Conservation (phyloP, 1,140 invertebrate species). For the Daktulosphaira vitifoliae region DNA sequence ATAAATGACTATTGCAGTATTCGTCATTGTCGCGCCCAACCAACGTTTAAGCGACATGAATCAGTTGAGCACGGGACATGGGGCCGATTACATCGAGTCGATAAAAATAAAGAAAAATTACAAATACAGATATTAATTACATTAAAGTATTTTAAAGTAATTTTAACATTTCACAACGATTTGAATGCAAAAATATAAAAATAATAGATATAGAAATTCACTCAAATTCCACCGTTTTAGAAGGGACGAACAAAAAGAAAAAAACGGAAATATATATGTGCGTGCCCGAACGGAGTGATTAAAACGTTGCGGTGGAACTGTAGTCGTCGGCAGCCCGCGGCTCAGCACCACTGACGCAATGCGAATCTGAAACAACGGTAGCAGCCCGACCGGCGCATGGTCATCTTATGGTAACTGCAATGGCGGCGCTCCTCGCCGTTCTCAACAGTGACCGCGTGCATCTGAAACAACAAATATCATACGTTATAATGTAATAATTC, state of each 20-base stretch:
- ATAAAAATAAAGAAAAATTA: no score
- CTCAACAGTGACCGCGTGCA: constrained; percentile 3
- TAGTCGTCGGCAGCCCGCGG: constrained; percentile 14
- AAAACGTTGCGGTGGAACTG: constrained; percentile 23
- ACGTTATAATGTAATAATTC: no score
- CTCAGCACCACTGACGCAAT: constrained; percentile 32
- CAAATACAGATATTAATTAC: no score
- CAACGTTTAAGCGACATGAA: no score
- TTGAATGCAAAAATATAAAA: no score
- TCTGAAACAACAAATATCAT: constrained; percentile 2
- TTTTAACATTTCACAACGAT: no score
- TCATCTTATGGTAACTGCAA: constrained; percentile 11
- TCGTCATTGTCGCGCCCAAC: no score
- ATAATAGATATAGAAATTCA: no score
- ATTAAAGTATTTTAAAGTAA: no score
- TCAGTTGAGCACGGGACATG: no score
- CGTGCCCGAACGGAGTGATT: constrained; percentile 7
- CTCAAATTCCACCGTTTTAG: no score
- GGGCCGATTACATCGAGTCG: constrained; percentile 12
- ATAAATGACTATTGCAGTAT: no score
- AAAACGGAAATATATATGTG: not conserved
- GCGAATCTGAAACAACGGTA: constrained; percentile 23
- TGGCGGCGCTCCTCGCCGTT: not conserved
- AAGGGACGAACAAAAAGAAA: not conserved
- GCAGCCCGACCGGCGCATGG: constrained; percentile 24